phyloP scores from a whole-genome alignment of 2,113 vertebrate species.

The Myanophis thanlyinensis region DNA sequence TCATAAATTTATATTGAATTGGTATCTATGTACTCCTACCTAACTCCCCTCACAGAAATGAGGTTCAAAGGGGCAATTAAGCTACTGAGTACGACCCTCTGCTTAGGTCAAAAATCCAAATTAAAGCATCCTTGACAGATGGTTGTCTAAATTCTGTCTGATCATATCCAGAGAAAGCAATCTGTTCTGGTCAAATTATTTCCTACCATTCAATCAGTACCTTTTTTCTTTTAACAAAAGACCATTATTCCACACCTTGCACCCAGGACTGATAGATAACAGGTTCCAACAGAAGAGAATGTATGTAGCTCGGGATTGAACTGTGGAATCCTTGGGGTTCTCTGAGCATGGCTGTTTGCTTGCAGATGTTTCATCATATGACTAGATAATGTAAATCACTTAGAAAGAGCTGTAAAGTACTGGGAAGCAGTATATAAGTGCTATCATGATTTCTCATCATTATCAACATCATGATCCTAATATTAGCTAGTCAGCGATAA shows the following conservation, averaged over 20 bases:
- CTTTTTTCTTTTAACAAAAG: background rate
- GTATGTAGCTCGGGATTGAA: no score
- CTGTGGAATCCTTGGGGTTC: no score
- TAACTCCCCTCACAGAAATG: background rate
- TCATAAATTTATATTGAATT: background rate
- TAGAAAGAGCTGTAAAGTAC: no score
- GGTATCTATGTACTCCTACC: background rate
- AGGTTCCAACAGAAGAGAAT: background rate
- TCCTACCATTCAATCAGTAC: background rate
- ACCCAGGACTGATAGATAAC: background rate
- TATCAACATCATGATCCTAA: background rate
- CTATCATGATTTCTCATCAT: background rate
- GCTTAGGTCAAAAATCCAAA: background rate
- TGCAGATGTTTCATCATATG: no score
- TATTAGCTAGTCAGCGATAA: background rate
- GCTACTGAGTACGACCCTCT: background rate
- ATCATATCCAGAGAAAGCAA: background rate
- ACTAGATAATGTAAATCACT: no score
- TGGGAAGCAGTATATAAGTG: no score
- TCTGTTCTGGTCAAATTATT: background rate
- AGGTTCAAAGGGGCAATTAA: background rate
- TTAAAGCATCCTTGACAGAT: background rate
- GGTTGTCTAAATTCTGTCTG: background rate
- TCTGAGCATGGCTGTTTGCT: no score
- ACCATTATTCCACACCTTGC: background rate